phyloP scores from a whole-genome alignment of 2,797 vertebrate species.

The Xiphorhynchus erythropygius region DNA sequence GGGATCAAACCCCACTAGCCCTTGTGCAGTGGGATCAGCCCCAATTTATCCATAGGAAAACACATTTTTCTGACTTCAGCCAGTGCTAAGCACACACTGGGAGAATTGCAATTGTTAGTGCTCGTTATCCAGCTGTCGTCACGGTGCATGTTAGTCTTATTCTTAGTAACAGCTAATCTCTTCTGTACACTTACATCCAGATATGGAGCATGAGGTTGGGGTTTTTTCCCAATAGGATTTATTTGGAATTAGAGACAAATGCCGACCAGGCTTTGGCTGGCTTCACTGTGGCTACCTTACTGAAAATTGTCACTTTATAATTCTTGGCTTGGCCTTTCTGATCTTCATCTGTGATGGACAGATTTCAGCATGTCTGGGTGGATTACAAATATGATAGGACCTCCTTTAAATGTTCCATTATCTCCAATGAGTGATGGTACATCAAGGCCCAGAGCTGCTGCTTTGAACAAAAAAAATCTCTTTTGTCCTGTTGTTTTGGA shows the following conservation, averaged over 20 bases:
- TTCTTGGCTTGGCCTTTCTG: background rate
- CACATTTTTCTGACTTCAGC: background rate
- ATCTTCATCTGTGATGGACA: background rate
- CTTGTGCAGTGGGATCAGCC: rapidly evolving
- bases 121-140: background rate
- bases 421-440: background rate
- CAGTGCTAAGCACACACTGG: background rate
- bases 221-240: background rate
- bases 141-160: background rate
- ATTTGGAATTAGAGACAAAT: background rate
- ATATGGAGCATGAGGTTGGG: background rate
- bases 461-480: background rate
- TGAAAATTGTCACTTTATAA: background rate
- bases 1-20: background rate
- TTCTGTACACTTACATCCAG: background rate
- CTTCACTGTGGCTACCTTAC: background rate
- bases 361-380: background rate
- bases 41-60: background rate
- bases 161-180: slow-evolving; percentile 37
- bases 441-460: background rate
- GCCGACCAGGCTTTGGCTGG: background rate
- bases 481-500: background rate
- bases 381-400: background rate
- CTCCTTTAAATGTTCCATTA: background rate
- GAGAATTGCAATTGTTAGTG: background rate